Conservation (phyloP, 2,888 invertebrate species). For the Rhagium mordax region DNA sequence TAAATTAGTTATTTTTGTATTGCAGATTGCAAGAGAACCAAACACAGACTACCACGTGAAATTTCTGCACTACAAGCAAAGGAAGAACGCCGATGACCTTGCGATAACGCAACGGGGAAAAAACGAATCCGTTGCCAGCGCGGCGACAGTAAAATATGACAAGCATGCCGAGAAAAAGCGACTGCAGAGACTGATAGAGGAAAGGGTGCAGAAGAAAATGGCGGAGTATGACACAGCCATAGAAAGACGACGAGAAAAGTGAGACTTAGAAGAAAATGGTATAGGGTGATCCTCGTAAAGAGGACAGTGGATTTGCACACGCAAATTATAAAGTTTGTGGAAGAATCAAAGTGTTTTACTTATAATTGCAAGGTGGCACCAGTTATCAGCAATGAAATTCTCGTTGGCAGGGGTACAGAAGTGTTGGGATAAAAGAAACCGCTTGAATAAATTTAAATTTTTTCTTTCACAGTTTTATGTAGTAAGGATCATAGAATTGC, state of each 20-base stretch:
- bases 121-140: conserved; percentile 34
- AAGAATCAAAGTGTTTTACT: too few relatives aligned
- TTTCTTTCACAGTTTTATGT: too few relatives aligned
- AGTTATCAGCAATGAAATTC: too few relatives aligned
- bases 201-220: conserved; percentile 60
- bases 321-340: too few relatives aligned
- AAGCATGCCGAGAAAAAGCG: conserved; percentile 57
- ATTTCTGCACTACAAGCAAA: conserved; percentile 59
- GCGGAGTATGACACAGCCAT: conserved; percentile 61
- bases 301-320: too few relatives aligned
- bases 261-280: background rate
- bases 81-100: conserved; percentile 39
- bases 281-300: too few relatives aligned
- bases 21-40: conserved; percentile 59
- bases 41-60: conserved; percentile 59
- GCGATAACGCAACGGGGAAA: conserved; percentile 24
- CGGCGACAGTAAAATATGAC: conserved; percentile 54
- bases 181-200: conserved; percentile 57
- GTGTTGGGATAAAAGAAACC: too few relatives aligned
- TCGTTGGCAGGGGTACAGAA: too few relatives aligned
- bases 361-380: too few relatives aligned
- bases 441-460: too few relatives aligned
- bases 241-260: conserved; percentile 68
- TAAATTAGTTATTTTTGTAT: too few relatives aligned
- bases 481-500: too few relatives aligned